These are phyloP conservation scores for Cisticola juncidis DNA, from an alignment of 2,113 vertebrate species.

Conservation along the genomic window DNA sequence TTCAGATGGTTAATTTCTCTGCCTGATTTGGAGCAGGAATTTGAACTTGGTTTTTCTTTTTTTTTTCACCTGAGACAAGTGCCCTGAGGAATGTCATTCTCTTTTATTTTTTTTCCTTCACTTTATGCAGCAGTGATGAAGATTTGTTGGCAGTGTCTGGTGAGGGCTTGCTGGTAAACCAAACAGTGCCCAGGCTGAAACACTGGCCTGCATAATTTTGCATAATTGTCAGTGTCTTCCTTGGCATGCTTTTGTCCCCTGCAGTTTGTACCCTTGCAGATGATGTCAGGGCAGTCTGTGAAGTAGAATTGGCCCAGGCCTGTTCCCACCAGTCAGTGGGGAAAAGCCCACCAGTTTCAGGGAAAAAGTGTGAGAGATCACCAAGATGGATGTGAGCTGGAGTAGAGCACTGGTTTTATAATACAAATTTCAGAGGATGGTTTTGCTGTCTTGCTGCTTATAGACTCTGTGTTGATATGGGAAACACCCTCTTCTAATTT, in stretches of 20 bases:
- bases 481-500: background rate
- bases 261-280: background rate
- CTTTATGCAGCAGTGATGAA: background rate
- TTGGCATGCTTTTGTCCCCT: background rate
- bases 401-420: background rate
- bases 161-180: background rate
- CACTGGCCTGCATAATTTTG: background rate
- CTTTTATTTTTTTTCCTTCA: too few species aligned
- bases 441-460: background rate
- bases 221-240: background rate
- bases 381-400: background rate
- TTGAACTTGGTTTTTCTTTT: background rate
- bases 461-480: accelerated
- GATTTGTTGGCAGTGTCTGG: background rate
- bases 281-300: background rate
- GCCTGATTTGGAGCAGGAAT: background rate
- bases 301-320: background rate
- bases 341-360: background rate
- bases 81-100: background rate
- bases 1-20: background rate
- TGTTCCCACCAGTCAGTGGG: background rate
- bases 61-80: background rate
- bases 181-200: background rate
- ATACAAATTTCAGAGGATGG: background rate
- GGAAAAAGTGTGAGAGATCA: background rate